Percentiles rank a stretch among this genome's conserved stretches.
phyloP scores from a whole-genome alignment of 2,797 vertebrate species.

The Mus spretus region DNA sequence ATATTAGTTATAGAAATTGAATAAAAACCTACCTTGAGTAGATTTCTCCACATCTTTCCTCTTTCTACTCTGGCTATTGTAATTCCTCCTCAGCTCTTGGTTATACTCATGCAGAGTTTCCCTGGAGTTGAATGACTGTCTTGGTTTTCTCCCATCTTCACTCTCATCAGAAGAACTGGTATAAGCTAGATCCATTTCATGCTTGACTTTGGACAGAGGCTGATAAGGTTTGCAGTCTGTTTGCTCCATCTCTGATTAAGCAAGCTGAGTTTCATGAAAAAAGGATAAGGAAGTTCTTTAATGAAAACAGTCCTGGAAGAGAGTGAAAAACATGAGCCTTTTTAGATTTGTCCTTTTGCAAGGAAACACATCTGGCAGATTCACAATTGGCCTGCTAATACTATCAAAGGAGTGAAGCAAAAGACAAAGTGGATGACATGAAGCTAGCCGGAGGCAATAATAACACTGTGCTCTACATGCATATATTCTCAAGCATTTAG shows the following conservation, averaged over 20 bases:
- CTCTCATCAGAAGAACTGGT: conserved; percentile 98
- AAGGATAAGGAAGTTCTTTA: conserved; percentile 86
- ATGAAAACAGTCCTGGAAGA: conserved; percentile 88
- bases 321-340: conserved; percentile 45
- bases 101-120: conserved; percentile 97
- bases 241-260: conserved; percentile 95
- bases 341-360: conserved; percentile 73
- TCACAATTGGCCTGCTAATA: conserved; percentile 75
- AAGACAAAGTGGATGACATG: conserved; percentile 66
- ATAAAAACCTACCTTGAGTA: conserved; percentile 92
- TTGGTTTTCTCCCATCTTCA: conserved; percentile 95
- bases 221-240: conserved; percentile 99
- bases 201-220: conserved; percentile 96
- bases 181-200: conserved; percentile 98
- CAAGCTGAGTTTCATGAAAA: conserved; percentile 92
- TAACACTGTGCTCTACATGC: conserved; percentile 51
- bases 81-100: conserved; percentile 95
- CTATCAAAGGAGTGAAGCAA: conserved; percentile 78
- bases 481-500: conserved; percentile 1
- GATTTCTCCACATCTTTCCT: conserved; percentile 93
- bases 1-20: conserved; percentile 38
- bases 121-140: conserved; percentile 95
- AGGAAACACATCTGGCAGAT: conserved; percentile 75
- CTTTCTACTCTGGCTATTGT: conserved; percentile 94
- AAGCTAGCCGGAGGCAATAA: conserved; percentile 66